Evolutionary conservation across 2,888 invertebrate genomes (phyloP), one percentile per base, ranked within the genome.

Genomic region (Allolobophora icterica): DNA sequence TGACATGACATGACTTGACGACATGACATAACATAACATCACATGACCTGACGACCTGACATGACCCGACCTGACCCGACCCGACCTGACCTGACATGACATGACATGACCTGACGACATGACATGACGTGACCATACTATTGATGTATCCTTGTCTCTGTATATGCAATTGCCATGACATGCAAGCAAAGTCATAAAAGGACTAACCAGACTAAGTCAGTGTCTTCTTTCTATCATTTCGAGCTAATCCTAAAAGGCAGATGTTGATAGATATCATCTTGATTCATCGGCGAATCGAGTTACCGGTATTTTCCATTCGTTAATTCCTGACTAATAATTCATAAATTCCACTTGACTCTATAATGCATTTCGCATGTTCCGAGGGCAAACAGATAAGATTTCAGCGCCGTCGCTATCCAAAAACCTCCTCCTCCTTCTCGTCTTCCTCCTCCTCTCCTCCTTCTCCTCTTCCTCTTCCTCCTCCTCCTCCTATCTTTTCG

Each of bases 261-360:
- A n/a, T 71, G 71, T 5, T 71, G n/a, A 71, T n/a, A n/a, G n/a
- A n/a, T 71, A 6, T 8, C 71, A 71, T n/a, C 52, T 52, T 71
- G 71, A 71, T 71, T 71, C n/a, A 71, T n/a, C 30, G 71, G 11
- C n/a, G 71, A 71, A n/a, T 71, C 71, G 71, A n/a, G n/a, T 71
- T 30, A 71, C 71, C 71, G 71, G n/a, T 71, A 11, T n/a, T 71
- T 71, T 71, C 71, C 6, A 71, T n/a, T 71, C 71, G 71, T n/a
- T n/a, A 71, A 71, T 71, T 71, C 71, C 71, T n/a, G 71, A 71
- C 71, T n/a, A 52, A 71, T 30, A 71, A 71, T 71, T 71, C 30
- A 71, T 71, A 71, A 71, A 71, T 71, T 71, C n/a, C 71, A 71
- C 71, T 71, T 71, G 71, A 71, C 71, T 52, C 52, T 52, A n/a